phyloP scores from a whole-genome alignment of 2,797 vertebrate genomes.

The Galago senegalensis region DNA sequence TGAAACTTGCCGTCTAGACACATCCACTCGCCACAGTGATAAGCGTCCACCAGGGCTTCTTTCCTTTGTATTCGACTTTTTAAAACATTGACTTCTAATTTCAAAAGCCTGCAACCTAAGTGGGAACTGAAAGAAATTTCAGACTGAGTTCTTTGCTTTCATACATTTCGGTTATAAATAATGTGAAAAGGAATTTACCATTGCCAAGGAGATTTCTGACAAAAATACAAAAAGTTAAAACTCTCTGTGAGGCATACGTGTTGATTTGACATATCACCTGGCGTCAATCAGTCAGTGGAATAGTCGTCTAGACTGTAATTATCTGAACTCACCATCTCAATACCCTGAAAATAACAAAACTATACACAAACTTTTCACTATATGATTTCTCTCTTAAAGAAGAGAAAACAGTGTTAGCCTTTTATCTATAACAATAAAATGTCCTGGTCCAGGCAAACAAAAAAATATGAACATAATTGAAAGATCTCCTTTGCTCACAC shows the following conservation, averaged over 20 bases:
- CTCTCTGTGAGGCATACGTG: not conserved
- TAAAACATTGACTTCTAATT: not conserved
- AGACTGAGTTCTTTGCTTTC: not conserved
- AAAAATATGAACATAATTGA: not conserved
- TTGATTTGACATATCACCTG: not conserved
- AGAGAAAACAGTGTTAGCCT: not conserved
- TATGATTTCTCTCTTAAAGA: slow-evolving; percentile 41
- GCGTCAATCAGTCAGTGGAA: not conserved
- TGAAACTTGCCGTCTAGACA: not conserved
- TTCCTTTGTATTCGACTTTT: not conserved
- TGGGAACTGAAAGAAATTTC: not conserved
- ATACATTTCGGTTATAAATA: not conserved
- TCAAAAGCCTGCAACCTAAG: not conserved
- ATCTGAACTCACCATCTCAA: not conserved
- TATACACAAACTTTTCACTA: not conserved
- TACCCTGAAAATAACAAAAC: not conserved
- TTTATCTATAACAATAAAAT: not conserved
- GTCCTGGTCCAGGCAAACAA: not conserved
- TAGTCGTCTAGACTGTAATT: not conserved
- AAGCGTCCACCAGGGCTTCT: not conserved
- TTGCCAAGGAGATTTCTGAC: not conserved
- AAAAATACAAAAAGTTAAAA: not conserved
- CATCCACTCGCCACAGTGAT: not conserved
- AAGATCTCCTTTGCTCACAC: not conserved
- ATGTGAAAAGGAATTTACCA: not conserved